phyloP scores from a whole-genome alignment of 2,113 vertebrate species.

The Rafetus swinhoei region DNA sequence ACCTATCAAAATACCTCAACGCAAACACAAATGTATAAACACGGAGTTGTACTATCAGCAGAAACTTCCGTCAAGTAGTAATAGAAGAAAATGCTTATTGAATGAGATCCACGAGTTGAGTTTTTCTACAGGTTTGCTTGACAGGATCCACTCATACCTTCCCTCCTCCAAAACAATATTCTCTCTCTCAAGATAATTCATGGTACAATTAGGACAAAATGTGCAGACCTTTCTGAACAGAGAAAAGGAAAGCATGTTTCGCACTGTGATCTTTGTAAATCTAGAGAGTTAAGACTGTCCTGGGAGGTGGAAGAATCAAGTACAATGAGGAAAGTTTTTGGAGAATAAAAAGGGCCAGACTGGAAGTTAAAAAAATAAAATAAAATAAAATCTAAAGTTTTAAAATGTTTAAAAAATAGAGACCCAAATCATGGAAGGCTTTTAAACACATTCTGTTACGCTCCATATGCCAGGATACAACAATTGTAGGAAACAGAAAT shows the following conservation, averaged over 20 bases:
- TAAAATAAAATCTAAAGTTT: too few species aligned
- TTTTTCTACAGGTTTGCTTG: background rate
- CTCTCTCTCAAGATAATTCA: accelerated
- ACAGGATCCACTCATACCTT: background rate
- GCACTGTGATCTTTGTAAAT: background rate
- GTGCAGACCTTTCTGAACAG: accelerated
- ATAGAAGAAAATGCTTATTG: accelerated
- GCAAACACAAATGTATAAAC: background rate
- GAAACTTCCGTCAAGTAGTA: accelerated
- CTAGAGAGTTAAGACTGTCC: background rate
- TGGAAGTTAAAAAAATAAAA: background rate
- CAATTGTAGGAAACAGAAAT: background rate
- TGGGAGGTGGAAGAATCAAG: background rate
- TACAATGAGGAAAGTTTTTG: accelerated
- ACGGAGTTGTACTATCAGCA: background rate
- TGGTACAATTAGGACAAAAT: accelerated
- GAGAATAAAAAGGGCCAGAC: background rate
- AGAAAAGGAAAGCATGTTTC: background rate
- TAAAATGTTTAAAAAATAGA: background rate
- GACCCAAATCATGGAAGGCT: background rate
- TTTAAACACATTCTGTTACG: background rate
- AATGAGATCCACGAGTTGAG: background rate
- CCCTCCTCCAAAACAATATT: background rate
- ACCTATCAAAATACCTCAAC: background rate
- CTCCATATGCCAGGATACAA: background rate